Base-by-base conservation (phyloP, 2,797 vertebrate species). In the Pogoniulus pusillus region DNA sequence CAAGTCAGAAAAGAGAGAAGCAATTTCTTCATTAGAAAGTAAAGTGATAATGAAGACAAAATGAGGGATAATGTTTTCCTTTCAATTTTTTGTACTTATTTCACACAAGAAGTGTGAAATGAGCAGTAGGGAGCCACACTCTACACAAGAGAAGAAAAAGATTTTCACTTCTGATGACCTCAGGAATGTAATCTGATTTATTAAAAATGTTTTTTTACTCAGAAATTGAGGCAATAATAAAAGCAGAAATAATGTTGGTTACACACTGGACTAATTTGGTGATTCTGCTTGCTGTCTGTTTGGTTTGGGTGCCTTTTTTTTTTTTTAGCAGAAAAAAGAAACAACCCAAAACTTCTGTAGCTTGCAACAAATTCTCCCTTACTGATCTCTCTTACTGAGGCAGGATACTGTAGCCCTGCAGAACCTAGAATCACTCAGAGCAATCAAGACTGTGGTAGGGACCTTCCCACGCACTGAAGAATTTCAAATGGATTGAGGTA, bases 191-290 rank as follows among this genome's bases (percentile, higher is more conserved):
- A 64, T 51, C 26, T 1, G 15, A 51, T 63, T 10, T 26, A 75
- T 80, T 73, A 12, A 69, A 65, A 83, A 80, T 53, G 9, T n/a
- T 85, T 93, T 85, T 93, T 58, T 41, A 34, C 18, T 74, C 39
- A 68, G 30, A 34, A 78, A 57, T 51, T 63, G n/a, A 64, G 60
- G 55, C 35, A 89, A 87, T 63, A 82, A 82, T 49, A 73, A 82
- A 62, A 86, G 18, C 24, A 93, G 59, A 84, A 87, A 49, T 77
- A 87, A 84, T 35, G 26, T 54, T 92, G 76, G 35, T 81, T 87
- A 53, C 12, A 49, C 8, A 45, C 9, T 63, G 37, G 10, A 34
- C 32, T 73, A 60, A 69, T 70, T 37, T 59, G 27, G 8, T 59
- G 27, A 59, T 72, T 78, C 39, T 66, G 18, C 37, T 51, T 87